These are phyloP conservation scores for Andrena cerasifolii DNA, from an alignment of 1,140 invertebrate species.

Conservation along the genomic window DNA sequence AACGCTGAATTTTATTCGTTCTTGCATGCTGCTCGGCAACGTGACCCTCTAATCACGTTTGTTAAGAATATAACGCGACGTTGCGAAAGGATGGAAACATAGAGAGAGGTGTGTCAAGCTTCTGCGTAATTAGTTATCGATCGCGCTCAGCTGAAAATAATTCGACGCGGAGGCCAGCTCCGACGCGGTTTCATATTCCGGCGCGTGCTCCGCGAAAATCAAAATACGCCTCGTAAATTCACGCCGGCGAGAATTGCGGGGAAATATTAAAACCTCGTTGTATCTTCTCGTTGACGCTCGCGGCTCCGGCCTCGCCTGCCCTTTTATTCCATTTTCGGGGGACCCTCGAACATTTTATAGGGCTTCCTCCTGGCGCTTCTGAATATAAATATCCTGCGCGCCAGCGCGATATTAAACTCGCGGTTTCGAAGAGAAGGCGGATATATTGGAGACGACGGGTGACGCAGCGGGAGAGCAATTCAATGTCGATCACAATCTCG, in stretches of 20 bases:
- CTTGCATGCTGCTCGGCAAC: too few species aligned
- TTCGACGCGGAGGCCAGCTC: background rate
- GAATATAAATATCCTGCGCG: slow-evolving; percentile 27
- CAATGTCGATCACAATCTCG: background rate
- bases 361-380: background rate
- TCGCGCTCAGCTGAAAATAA: slow-evolving; percentile 10
- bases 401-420: slow-evolving; percentile 35
- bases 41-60: too few species aligned
- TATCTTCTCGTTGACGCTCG: background rate
- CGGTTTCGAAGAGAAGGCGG: background rate
- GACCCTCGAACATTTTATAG: slow-evolving; percentile 21
- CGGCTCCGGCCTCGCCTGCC: background rate
- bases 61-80: too few species aligned
- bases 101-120: too few species aligned
- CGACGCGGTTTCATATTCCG: too few species aligned
- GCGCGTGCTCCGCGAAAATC: background rate
- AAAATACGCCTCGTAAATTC: background rate
- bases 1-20: too few species aligned
- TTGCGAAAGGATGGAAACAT: too few species aligned
- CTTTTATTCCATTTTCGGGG: background rate
- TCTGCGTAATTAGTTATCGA: too few species aligned
- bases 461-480: too few species aligned
- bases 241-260: background rate
- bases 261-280: slow-evolving; percentile 36
- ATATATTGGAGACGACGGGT: background rate